Evolutionary conservation across 2,888 invertebrate species (phyloP).

Genomic region (Rotaria sp.): DNA sequence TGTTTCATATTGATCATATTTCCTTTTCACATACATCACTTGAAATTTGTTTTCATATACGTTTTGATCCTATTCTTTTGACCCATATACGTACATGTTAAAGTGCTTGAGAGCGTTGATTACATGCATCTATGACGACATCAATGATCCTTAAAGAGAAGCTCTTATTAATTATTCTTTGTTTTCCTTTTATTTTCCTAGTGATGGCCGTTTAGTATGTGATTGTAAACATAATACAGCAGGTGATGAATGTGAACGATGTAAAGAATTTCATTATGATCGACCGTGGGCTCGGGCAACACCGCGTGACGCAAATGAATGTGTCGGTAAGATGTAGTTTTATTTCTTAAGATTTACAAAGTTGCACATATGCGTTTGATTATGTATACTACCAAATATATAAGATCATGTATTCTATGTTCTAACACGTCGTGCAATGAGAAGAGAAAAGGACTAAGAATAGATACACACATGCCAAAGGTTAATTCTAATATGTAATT

Average conservation of each 20-base stretch:
- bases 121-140: background rate
- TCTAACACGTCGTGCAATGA: no score
- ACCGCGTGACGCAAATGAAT: conserved; percentile 87
- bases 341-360: background rate
- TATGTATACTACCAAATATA: no score
- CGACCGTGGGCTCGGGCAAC: conserved; percentile 96
- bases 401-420: no score
- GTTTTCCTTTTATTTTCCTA: conserved; percentile 44
- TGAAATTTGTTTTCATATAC: conserved; percentile 1
- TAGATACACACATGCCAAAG: background rate
- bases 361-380: background rate
- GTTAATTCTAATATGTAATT: conserved; percentile 1
- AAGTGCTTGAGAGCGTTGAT: background rate
- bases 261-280: conserved; percentile 96
- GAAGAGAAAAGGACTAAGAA: no score
- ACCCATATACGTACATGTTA: background rate
- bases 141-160: background rate
- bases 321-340: conserved; percentile 72
- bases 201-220: conserved; percentile 73
- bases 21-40: background rate
- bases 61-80: background rate
- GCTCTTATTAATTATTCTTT: background rate
- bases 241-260: conserved; percentile 92
- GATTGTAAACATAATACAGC: conserved; percentile 98
- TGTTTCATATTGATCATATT: conserved; percentile 11